Evolutionary conservation across 2,113 vertebrate species (phyloP).

Genomic region (Phrynocephalus versicolor): DNA sequence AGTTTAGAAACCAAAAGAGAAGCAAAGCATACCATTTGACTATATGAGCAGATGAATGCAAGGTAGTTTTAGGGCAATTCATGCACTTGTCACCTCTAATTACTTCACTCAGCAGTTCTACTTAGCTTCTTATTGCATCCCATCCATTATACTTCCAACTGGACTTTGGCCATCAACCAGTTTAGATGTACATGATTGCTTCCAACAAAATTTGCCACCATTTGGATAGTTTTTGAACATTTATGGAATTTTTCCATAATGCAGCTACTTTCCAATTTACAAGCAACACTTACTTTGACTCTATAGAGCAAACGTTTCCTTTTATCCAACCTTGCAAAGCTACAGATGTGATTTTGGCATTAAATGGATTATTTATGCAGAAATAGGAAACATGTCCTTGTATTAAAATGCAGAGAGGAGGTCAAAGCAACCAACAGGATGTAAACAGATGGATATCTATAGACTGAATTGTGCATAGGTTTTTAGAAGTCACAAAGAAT

Average conservation of each 20-base stretch:
- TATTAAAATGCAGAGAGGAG: background rate
- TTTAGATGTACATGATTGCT: conserved; percentile 47
- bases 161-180: conserved; percentile 29
- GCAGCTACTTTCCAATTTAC: conserved; percentile 2
- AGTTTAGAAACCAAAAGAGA: conserved; percentile 19
- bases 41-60: conserved; percentile 35
- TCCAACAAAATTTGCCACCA: conserved; percentile 21
- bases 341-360: background rate
- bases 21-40: conserved; percentile 31
- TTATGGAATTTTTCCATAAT: background rate
- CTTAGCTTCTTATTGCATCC: conserved; percentile 43
- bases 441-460: background rate
- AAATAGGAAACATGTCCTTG: background rate
- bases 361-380: background rate
- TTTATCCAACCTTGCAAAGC: background rate
- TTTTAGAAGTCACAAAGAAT: conserved; percentile 20
- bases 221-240: conserved; percentile 35
- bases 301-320: background rate
- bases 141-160: conserved; percentile 42
- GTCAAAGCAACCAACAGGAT: background rate
- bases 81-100: conserved; percentile 3
- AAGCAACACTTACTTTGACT: background rate
- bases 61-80: conserved; percentile 54
- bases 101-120: conserved; percentile 43
- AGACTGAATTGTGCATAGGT: background rate